Base-by-base conservation (phyloP, 2,888 invertebrate species). In the Tachina fera region DNA sequence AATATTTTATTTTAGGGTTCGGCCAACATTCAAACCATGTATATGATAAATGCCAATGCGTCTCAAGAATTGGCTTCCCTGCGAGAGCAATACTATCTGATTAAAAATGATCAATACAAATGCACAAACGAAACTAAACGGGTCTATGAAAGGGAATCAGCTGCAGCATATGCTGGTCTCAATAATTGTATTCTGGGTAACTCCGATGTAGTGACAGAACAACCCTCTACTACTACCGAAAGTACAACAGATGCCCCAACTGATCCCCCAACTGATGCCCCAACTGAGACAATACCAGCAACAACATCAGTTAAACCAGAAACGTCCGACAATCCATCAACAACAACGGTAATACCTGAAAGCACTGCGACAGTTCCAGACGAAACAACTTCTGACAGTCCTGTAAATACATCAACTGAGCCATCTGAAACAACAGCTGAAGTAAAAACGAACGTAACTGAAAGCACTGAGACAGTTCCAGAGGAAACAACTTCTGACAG, bases 41-140 rank as follows among this genome's bases (percentile, higher is more conserved):
- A 88, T 56, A 13, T 22, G 4, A 87, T 89, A 31, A 88, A 90
- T 0, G 88, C 88, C 6, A 76, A 91, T 71, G 86, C 91, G 0
- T 74, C 88, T 0, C 88, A 86, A 43, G 16, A 88, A 19, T 78
- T 89, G 76, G 86, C 88, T 1, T 1, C 58, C 0, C 85, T 89
- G 0, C 6, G 41, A 2, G 89, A 90, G 74, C n/a, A 75, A 6
- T 76, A 71, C 9, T 88, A 87, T 5, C 10, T 78, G 2, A 88
- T 91, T 58, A 3, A 87, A 0, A 60, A 22, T 5, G 16, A 61
- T 0, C n/a, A 86, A 58, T 72, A 80, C 14, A 71, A 10, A 0
- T 91, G 91, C 75, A 88, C 88, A 19, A 90, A 89, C 72, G 84
- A 82, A 5, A 87, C 90, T 5, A 82, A 90, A 41, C 89, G 89